A percentile compares a stretch with the other conserved stretches of the same genome.
Evolutionary conservation across 2,888 invertebrate species (phyloP).

Genomic region (Drosophila kambysellisi): DNA sequence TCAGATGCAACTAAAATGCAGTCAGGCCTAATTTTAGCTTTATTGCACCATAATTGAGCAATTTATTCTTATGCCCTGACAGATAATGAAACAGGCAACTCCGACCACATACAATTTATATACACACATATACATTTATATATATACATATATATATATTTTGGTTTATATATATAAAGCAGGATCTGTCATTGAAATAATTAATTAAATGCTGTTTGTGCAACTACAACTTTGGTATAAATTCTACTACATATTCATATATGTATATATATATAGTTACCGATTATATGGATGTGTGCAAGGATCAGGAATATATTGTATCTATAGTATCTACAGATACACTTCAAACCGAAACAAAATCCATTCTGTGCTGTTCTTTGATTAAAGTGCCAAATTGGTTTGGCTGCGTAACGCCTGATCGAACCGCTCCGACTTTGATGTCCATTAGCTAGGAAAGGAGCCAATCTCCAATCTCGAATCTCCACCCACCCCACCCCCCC

Average conservation of each 20-base stretch:
- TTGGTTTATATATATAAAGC: neutral
- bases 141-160: neutral
- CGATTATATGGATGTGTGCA: neutral
- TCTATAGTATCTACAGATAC: neutral
- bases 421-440: conserved; percentile 18
- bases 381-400: conserved; percentile 2
- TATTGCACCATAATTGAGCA: neutral
- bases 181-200: neutral
- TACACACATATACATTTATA: neutral
- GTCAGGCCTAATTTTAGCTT: neutral
- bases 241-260: too few relatives aligned
- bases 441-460: conserved; percentile 2
- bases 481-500: neutral
- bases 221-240: too few relatives aligned
- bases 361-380: too few relatives aligned
- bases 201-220: neutral
- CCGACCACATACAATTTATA: neutral
- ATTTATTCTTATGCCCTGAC: neutral
- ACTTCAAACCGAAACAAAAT: neutral
- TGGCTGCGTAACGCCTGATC: conserved; percentile 6
- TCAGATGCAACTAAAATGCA: conserved; percentile 8
- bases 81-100: neutral
- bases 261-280: neutral
- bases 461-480: neutral
- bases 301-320: neutral